Percentiles rank a stretch among this genome's conserved stretches.
Evolutionary conservation across 1,140 invertebrate species (phyloP).

Genomic region (Drosophila leontia): DNA sequence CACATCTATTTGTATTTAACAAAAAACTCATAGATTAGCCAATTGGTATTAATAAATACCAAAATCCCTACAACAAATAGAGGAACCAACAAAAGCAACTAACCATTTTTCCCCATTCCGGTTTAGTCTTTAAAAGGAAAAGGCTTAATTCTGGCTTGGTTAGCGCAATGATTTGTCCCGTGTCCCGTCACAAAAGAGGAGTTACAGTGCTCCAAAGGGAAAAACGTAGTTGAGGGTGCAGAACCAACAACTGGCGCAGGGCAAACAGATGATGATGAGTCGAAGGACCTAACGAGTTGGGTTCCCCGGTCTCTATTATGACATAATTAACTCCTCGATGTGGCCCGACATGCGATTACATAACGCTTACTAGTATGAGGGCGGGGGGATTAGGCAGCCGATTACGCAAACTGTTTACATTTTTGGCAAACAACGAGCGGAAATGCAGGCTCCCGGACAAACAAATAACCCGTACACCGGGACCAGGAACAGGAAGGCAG

Average conservation of each 20-base stretch:
- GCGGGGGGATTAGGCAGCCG: constrained; percentile 43
- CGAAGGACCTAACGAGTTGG: constrained; percentile 38
- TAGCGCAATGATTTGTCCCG: constrained; percentile 38
- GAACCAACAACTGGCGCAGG: constrained; percentile 47
- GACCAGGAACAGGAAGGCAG: neutral
- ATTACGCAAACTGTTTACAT: constrained; percentile 77
- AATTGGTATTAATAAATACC: neutral
- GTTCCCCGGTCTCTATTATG: constrained; percentile 62
- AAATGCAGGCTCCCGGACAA: constrained; percentile 73
- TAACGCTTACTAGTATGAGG: constrained; percentile 50
- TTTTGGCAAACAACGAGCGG: constrained; percentile 74
- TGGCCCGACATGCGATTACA: constrained; percentile 65
- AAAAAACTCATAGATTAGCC: neutral
- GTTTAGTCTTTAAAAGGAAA: constrained; percentile 10
- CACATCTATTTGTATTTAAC: neutral
- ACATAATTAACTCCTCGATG: constrained; percentile 81
- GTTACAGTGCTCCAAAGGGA: constrained; percentile 11
- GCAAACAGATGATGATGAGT: constrained; percentile 49
- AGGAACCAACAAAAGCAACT: neutral
- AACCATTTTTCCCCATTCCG: constrained; percentile 2
- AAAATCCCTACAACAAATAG: constrained; percentile 8
- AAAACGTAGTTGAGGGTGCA: constrained; percentile 2
- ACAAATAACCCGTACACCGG: constrained; percentile 75
- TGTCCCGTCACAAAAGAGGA: constrained; percentile 24
- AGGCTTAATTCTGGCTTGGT: constrained; percentile 26